Evolutionary conservation across 2,113 vertebrate species (phyloP), one percentile per base, ranked within the genome.

Genomic region (Lagopus muta): DNA sequence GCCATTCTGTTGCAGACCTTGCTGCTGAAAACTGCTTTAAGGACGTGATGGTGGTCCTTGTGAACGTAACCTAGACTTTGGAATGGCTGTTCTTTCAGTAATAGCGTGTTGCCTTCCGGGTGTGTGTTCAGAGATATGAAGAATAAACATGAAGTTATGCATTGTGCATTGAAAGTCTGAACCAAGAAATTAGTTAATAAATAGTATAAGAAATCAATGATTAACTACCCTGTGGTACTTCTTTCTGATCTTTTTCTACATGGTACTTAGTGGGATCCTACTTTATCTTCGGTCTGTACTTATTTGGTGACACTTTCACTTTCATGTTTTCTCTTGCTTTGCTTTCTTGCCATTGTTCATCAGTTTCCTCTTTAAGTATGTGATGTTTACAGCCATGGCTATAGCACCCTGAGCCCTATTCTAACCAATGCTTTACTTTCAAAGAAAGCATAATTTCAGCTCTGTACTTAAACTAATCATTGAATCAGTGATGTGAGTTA

Each of bases 131-230:
- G 76, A 71, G 73, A 90, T 74, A 86, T 0, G 82, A 88, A 91
- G 72, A 92, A 85, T 80, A 91, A 96, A 93, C 60, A 74, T 60
- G 64, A 64, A 72, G 66, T 77, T 86, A 21, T 67, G 55, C 25
- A 55, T 25, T 85, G n/a, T 55, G 25, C 67, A 50, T 88, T 75
- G 57, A 38, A 48, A 83, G 94, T 34, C 65, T 88, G 13, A 50
- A 81, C 48, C 52, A 82, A 78, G 47, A 16, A 78, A 75, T 92
- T 84, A 66, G 72, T 95, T 95, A 81, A 86, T 88, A 88, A 81
- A 61, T 88, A 71, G 67, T 57, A 8, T 3, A 52, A 64, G 40
- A 77, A 47, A 88, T 88, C 78, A 94, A 92, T 94, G 15, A 90
- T 88, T 96, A 92, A 88, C 86, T 55, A 11, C 42, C 72, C 64